Base-by-base conservation (phyloP, 2,888 invertebrate species). In the Tinea semifulvella region DNA sequence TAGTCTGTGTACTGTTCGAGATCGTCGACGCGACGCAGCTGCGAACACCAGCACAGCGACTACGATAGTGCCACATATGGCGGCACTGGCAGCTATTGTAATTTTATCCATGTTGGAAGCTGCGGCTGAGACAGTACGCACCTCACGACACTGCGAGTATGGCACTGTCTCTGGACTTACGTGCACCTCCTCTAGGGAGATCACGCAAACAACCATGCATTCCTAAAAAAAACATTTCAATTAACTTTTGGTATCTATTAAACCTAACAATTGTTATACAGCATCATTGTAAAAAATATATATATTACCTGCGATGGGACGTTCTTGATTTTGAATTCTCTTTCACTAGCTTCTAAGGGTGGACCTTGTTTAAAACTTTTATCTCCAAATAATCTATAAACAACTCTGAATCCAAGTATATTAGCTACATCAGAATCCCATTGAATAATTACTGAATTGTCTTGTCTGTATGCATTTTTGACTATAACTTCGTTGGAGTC, bases 41-140 rank as follows among this genome's bases (percentile, higher is more conserved):
- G 95, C 89, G 68, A 96, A 94, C 52, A 95, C 88, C 53, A 95
- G 89, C 46, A 95, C 93, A 0, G 94, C 95, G 38, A 94, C 88
- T 47, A 95, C 90, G 56, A 96, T 94, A 31, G 94, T 94, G 31
- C 92, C 93, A 68, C 95, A 95, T 61, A 96, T 95, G 46, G 94
- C 94, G 14, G 94, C 94, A 61, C 94, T 93, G 2, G 94, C 94
- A 17, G 92, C 94, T 59, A 96, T 96, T 44, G 96, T 95, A 60
- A 96, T 94, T 72, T 94, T 95, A 77, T 96, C 96, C 92, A 95
- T 94, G 74, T 94, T 92, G 46, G 92, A 91, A 44, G 92, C 88
- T 39, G 91, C 88, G 13, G 92, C 88, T 40, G 89, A 86, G 40
- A 91, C 91, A 2, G 94, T 94, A 50, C 94, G 88, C 46, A 95